These are phyloP conservation scores for Centropus bengalensis DNA, from an alignment of 2,113 vertebrate genomes.

Conservation along the genomic window DNA sequence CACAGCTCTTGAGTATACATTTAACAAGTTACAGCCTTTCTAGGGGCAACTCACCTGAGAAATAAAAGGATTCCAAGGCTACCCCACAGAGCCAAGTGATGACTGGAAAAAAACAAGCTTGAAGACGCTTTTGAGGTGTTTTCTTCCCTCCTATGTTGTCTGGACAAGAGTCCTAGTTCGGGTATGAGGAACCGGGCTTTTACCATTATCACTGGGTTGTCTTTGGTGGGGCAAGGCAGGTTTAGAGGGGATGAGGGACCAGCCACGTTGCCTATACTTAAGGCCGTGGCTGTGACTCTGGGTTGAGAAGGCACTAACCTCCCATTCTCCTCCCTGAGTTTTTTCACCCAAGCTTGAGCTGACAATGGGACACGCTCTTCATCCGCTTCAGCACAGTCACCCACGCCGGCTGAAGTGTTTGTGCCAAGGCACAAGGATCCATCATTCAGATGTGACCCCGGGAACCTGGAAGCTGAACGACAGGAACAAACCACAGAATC, in stretches of 20 bases:
- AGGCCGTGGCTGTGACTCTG: not conserved
- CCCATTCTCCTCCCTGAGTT: not conserved
- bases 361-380: fast-evolving
- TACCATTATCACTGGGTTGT: not conserved
- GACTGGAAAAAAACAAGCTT: not conserved
- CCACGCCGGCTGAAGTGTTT: too few species aligned
- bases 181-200: not conserved
- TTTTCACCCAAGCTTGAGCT: not conserved
- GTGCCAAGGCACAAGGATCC: not conserved
- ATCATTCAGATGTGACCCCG: fast-evolving
- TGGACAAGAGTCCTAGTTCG: not conserved
- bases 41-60: not conserved
- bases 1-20: not conserved
- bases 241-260: not conserved
- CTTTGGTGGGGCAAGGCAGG: not conserved
- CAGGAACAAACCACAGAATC: not conserved
- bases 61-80: not conserved
- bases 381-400: not conserved
- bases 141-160: not conserved
- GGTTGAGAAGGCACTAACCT: not conserved
- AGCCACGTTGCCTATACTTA: not conserved
- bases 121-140: not conserved
- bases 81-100: not conserved
- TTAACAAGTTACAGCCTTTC: not conserved
- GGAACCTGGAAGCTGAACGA: not conserved